These are phyloP conservation scores for Semnornis frantzii DNA, from an alignment of 2,113 vertebrate species.

Conservation along the genomic window DNA sequence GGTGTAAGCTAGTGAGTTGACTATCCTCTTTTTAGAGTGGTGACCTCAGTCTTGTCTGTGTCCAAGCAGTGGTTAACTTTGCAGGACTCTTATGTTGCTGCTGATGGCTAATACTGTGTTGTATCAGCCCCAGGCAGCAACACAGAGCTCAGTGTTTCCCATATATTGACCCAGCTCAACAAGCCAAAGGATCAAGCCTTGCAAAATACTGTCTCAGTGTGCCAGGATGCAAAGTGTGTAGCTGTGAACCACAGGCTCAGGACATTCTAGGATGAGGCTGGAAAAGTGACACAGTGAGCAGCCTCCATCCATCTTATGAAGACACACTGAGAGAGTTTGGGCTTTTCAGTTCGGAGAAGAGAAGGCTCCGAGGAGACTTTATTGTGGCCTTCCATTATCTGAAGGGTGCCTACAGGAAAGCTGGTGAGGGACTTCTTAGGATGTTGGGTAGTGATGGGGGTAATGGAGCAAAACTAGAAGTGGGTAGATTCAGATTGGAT, in stretches of 20 bases:
- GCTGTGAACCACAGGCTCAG: rapidly evolving
- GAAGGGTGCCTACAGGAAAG: no score
- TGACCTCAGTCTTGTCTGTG: not conserved
- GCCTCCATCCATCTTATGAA: no score
- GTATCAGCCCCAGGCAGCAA: not conserved
- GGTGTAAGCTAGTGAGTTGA: not conserved
- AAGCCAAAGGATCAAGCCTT: not conserved
- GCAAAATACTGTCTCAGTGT: not conserved
- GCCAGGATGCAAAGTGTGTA: no score
- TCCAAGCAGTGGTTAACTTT: not conserved
- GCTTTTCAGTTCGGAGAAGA: no score
- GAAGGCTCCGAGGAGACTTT: no score
- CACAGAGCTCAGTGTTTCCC: rapidly evolving
- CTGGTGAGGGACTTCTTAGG: no score
- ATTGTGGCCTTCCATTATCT: no score
- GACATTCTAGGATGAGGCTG: not conserved
- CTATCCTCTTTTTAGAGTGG: not conserved
- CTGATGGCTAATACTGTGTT: not conserved
- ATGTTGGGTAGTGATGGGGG: no score
- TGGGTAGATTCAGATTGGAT: no score
- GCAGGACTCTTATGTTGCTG: not conserved
- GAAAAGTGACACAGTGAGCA: not conserved
- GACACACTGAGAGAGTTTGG: no score
- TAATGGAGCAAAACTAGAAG: no score
- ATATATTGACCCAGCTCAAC: rapidly evolving